phyloP scores from a whole-genome alignment of 1,140 invertebrate species.

The Rhyzopertha dominica region DNA sequence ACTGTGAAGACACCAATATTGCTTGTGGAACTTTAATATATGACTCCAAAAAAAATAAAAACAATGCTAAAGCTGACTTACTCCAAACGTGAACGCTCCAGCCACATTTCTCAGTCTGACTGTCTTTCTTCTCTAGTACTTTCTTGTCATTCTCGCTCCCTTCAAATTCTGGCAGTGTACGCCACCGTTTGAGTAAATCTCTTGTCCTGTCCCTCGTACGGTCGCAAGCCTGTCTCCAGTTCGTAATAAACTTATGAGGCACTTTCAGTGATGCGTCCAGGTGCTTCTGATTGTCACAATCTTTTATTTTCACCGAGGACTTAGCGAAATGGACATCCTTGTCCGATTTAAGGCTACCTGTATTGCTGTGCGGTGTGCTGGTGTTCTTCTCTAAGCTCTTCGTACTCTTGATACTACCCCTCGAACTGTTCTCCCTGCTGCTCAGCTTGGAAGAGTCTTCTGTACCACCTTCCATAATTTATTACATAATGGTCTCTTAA shows the following conservation, averaged over 20 bases:
- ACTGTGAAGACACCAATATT: no score
- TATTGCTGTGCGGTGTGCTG: no score
- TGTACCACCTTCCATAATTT: conserved; percentile 26
- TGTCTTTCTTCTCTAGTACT: conserved; percentile 39
- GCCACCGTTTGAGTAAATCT: conserved; percentile 62
- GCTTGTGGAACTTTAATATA: no score
- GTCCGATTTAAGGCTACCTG: conserved; percentile 40
- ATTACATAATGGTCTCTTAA: neutral
- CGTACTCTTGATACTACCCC: conserved; percentile 39
- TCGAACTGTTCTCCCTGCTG: conserved; percentile 38
- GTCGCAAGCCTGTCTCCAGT: conserved; percentile 65
- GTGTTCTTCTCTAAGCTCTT: conserved; percentile 39
- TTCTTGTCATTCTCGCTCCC: conserved; percentile 26
- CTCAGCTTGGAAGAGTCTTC: conserved; percentile 27
- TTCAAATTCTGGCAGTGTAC: conserved; percentile 57
- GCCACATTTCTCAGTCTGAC: conserved; percentile 42
- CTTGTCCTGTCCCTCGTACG: conserved; percentile 63
- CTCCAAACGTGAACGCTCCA: conserved; percentile 71
- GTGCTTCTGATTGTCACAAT: conserved; percentile 33
- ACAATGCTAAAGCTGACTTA: conserved; percentile 52
- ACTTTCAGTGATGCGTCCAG: conserved; percentile 51
- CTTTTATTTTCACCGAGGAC: conserved; percentile 33
- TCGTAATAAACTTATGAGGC: conserved; percentile 61
- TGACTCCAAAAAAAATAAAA: no score
- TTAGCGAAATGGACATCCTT: conserved; percentile 42